phyloP scores from a whole-genome alignment of 2,113 vertebrate genomes.

The Phyllostomus hastatus region DNA sequence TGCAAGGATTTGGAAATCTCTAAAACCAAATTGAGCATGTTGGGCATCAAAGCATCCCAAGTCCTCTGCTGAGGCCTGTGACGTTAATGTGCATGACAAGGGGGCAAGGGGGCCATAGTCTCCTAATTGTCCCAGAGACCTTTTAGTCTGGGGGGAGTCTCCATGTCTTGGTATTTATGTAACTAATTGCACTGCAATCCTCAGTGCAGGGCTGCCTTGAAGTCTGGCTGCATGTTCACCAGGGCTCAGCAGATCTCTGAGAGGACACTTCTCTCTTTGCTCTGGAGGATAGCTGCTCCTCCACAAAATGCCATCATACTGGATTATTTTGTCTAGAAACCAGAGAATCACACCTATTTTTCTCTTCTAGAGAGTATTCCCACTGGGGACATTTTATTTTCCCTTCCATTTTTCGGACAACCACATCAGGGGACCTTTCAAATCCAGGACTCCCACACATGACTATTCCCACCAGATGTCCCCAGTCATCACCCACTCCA shows the following conservation, averaged over 20 bases:
- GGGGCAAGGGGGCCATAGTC: constrained; percentile 80
- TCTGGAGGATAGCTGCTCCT: background rate
- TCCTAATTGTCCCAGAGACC: constrained; percentile 84
- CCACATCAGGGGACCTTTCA: background rate
- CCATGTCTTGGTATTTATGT: constrained; percentile 83
- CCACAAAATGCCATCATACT: background rate
- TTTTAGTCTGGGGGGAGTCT: constrained; percentile 84
- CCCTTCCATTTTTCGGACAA: background rate
- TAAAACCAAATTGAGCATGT: constrained; percentile 73
- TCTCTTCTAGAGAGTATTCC: constrained; percentile 15
- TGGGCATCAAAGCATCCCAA: constrained; percentile 82
- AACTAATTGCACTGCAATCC: constrained; percentile 82
- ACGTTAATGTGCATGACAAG: constrained; percentile 85
- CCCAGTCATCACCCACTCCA: no score
- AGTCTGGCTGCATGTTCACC: background rate
- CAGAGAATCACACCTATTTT: background rate
- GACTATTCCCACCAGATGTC: background rate
- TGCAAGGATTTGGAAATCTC: constrained; percentile 80
- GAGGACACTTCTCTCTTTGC: background rate
- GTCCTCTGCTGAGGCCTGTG: constrained; percentile 77
- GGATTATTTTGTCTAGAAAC: constrained; percentile 32
- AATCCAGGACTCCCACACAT: background rate
- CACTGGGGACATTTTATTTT: background rate
- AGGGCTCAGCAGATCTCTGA: background rate
- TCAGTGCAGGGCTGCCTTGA: constrained; percentile 52